Evolutionary conservation across 2,888 invertebrate genomes (phyloP).

Genomic region (Branchellion lobata): DNA sequence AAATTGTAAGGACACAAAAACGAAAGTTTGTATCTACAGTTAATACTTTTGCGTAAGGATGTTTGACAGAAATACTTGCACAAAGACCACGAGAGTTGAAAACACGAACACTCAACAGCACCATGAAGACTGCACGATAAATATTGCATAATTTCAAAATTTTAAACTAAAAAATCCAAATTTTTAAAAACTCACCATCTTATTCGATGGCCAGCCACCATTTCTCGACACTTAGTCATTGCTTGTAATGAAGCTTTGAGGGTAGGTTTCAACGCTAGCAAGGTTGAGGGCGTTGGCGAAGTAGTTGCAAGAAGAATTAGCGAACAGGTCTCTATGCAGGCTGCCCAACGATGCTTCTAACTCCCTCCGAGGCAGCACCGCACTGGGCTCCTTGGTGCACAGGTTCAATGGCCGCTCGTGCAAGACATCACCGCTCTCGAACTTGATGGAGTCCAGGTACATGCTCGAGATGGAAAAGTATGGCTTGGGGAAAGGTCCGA

Average conservation of each 20-base stretch:
- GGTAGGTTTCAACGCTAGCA: too few relatives aligned
- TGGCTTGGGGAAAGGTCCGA: not conserved
- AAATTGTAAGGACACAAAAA: too few relatives aligned
- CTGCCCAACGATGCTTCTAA: not conserved
- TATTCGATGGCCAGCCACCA: too few relatives aligned
- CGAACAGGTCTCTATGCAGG: not conserved
- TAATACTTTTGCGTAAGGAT: conserved; percentile 1
- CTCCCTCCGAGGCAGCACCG: too few relatives aligned
- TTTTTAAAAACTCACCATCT: too few relatives aligned
- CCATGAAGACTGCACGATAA: not conserved
- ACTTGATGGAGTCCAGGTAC: not conserved
- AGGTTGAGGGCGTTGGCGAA: not conserved
- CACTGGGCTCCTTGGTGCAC: not conserved
- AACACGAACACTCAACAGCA: not conserved
- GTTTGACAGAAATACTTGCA: not conserved
- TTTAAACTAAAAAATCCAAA: not conserved
- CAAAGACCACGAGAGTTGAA: not conserved
- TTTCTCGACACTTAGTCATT: too few relatives aligned
- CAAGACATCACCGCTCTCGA: not conserved
- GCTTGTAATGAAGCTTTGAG: too few relatives aligned
- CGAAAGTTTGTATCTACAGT: conserved; percentile 8
- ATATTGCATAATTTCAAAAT: not conserved
- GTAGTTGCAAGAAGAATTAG: not conserved
- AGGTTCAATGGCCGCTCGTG: not conserved
- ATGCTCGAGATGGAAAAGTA: not conserved